Evolutionary conservation across 1,140 invertebrate species (phyloP).

Genomic region (Euschistus heros): DNA sequence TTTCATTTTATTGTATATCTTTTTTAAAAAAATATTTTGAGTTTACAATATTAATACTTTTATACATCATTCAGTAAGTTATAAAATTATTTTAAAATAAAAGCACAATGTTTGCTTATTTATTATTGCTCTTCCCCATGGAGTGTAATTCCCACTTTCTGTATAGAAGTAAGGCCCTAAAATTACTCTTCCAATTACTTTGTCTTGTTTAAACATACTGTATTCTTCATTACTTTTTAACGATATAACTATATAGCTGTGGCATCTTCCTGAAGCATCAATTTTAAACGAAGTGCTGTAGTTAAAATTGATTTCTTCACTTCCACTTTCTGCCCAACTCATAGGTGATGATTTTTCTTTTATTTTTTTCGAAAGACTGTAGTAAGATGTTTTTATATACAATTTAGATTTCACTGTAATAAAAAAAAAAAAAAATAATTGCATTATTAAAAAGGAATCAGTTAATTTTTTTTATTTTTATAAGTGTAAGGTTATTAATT

Average conservation of each 20-base stretch:
- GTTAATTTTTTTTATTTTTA: too few relatives aligned
- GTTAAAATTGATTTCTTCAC: slow-evolving; percentile 10
- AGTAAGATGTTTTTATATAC: slow-evolving; percentile 18
- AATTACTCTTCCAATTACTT: slow-evolving; percentile 20
- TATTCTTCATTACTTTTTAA: slow-evolving; percentile 17
- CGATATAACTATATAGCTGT: slow-evolving; percentile 17
- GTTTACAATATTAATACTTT: too few relatives aligned
- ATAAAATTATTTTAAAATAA: slow-evolving; percentile 8
- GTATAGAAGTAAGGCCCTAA: slow-evolving; percentile 22
- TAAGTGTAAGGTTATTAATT: background rate
- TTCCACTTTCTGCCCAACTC: slow-evolving; percentile 1
- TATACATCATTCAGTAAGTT: background rate
- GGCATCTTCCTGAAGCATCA: slow-evolving; percentile 2
- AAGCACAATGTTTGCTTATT: slow-evolving; percentile 4
- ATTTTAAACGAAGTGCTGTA: slow-evolving; percentile 17
- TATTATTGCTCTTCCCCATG: slow-evolving; percentile 19
- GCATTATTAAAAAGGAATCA: too few relatives aligned
- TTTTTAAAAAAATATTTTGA: too few relatives aligned
- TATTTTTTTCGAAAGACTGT: slow-evolving; percentile 20
- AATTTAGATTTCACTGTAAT: slow-evolving; percentile 15
- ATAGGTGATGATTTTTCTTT: slow-evolving; percentile 21
- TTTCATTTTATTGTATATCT: too few relatives aligned
- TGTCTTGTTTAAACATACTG: slow-evolving; percentile 18
- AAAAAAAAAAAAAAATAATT: background rate
- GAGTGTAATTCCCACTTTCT: slow-evolving; percentile 13